These are phyloP conservation scores for Gymnoscopelus braueri DNA, from an alignment of 2,797 vertebrate genomes.

Conservation along the genomic window DNA sequence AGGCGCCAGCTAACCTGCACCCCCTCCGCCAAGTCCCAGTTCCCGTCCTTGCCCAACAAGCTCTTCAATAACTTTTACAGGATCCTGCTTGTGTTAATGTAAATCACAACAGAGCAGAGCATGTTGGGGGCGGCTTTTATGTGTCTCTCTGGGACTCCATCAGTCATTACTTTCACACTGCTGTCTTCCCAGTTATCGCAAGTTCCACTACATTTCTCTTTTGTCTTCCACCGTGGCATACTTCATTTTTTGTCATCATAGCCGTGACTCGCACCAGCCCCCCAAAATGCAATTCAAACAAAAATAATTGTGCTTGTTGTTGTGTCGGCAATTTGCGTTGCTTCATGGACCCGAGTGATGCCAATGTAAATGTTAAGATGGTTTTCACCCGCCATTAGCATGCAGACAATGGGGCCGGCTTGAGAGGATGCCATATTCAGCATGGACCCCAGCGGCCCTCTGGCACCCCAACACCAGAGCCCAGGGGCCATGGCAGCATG, in stretches of 20 bases:
- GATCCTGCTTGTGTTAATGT: slow-evolving; percentile 43
- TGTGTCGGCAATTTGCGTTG: slow-evolving; percentile 55
- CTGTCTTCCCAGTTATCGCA: slow-evolving; percentile 26
- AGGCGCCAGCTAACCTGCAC: slow-evolving; percentile 68
- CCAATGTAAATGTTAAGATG: slow-evolving; percentile 68
- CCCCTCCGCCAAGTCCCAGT: slow-evolving; percentile 61
- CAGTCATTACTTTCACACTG: slow-evolving; percentile 39
- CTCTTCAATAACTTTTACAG: slow-evolving; percentile 34
- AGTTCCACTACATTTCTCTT: slow-evolving; percentile 18
- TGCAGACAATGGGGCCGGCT: slow-evolving; percentile 75
- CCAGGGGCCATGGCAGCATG: slow-evolving; percentile 80
- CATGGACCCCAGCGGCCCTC: slow-evolving; percentile 74
- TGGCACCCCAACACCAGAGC: slow-evolving; percentile 77
- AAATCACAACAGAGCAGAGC: slow-evolving; percentile 39
- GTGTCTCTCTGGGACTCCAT: slow-evolving; percentile 46
- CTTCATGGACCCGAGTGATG: slow-evolving; percentile 65
- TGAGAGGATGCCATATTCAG: slow-evolving; percentile 76
- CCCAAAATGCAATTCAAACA: not conserved
- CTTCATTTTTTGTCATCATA: slow-evolving; percentile 25
- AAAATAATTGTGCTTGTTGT: slow-evolving; percentile 26
- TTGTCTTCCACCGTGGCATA: slow-evolving; percentile 19
- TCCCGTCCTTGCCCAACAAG: slow-evolving; percentile 68
- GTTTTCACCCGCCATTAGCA: slow-evolving; percentile 75
- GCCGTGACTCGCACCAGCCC: too few species aligned
- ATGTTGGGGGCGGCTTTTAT: slow-evolving; percentile 19